phyloP scores from a whole-genome alignment of 2,888 invertebrate genomes.

The Acanthosoma haemorrhoidale region DNA sequence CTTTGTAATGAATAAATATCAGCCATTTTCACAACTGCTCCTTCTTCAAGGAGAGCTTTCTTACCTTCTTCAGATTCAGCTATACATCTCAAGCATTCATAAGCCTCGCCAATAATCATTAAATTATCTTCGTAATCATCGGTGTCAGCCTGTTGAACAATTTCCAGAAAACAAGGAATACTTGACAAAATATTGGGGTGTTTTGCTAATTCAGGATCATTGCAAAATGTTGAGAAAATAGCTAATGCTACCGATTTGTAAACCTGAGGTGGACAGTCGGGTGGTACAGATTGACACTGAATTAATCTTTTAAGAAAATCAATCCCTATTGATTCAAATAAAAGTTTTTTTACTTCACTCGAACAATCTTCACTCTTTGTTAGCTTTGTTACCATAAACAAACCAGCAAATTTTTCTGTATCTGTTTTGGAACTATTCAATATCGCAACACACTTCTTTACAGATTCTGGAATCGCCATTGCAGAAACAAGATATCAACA shows the following conservation, averaged over 20 bases:
- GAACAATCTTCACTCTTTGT: slow-evolving; percentile 78
- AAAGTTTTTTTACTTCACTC: slow-evolving; percentile 62
- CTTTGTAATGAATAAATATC: slow-evolving; percentile 82
- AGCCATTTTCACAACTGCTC: slow-evolving; percentile 74
- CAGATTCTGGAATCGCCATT: slow-evolving; percentile 62
- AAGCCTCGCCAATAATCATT: slow-evolving; percentile 80
- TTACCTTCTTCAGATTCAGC: slow-evolving; percentile 74
- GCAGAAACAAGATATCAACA: neutral
- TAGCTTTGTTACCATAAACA: slow-evolving; percentile 86
- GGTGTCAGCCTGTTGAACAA: slow-evolving; percentile 71
- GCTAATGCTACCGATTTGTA: slow-evolving; percentile 88
- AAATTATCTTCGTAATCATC: slow-evolving; percentile 80
- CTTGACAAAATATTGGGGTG: slow-evolving; percentile 78
- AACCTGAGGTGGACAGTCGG: slow-evolving; percentile 81
- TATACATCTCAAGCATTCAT: slow-evolving; percentile 74
- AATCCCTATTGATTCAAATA: slow-evolving; percentile 87
- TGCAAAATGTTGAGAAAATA: slow-evolving; percentile 79
- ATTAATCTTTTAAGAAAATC: slow-evolving; percentile 77
- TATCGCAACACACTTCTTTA: slow-evolving; percentile 77
- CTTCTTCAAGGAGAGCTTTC: slow-evolving; percentile 68
- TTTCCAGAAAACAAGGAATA: slow-evolving; percentile 75
- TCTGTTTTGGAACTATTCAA: slow-evolving; percentile 74
- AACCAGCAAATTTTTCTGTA: slow-evolving; percentile 84
- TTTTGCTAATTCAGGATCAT: slow-evolving; percentile 70
- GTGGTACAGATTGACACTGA: slow-evolving; percentile 67